Evolutionary conservation across 2,113 vertebrate genomes (phyloP), one percentile per base, ranked within the genome.

Genomic region (Colinus virginianus): DNA sequence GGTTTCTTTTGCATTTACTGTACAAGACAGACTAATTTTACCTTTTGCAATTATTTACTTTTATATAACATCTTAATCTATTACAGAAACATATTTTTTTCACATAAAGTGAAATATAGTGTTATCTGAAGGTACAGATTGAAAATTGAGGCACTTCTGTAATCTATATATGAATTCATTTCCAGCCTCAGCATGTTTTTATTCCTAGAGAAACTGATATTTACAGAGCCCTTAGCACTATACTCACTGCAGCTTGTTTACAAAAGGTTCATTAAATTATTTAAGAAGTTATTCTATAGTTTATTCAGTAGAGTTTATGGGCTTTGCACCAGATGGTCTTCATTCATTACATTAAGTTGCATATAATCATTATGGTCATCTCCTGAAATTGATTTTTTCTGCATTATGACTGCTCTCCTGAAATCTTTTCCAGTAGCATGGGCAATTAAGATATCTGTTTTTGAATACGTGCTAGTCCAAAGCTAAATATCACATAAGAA

Each of bases 41-140:
- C 49, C 92, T 92, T 90, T 93, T 78, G 40, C 53, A 90, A 78
- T 78, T 87, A 71, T 78, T 85, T 92, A 71, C 14, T 84, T 91
- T 84, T 87, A 79, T 61, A 22, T 42, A 85, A 55, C 34, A 77
- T 55, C 13, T 63, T 95, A 90, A 15, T 36, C 75, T 81, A 61
- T 46, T 59, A 75, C 25, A 91, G 64, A 90, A 91, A 66, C 30
- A 84, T 43, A 64, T 85, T 71, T 1, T 23, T 87, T 55, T 63
- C 22, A 20, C 48, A 66, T 46, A 48, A 92, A 93, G 8, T 68
- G 62, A 70, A 51, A 83, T 45, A 49, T 4, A 87, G 4, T 55
- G 25, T 67, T 77, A 48, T 11, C 48, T 64, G 10, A 71, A 84
- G 46, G 58, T 75, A 87, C 84, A 96, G 16, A 34, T 71, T 76